Evolutionary conservation across 2,888 invertebrate genomes (phyloP).

Genomic region (Cantharis rufa): DNA sequence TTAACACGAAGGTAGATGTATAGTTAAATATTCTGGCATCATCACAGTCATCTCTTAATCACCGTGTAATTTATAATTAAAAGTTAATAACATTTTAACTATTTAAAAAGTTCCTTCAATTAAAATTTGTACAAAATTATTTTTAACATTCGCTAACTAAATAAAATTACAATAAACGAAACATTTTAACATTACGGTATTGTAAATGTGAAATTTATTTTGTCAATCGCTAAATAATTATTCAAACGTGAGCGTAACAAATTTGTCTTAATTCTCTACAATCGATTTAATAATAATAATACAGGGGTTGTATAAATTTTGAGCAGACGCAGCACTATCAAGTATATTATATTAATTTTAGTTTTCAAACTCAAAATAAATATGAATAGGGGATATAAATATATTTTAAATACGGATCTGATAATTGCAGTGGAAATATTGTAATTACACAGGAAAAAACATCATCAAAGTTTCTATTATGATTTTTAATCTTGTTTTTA

Average conservation of each 20-base stretch:
- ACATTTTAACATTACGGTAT: neutral
- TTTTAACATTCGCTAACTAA: neutral
- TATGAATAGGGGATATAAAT: too few species aligned
- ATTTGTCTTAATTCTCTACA: neutral
- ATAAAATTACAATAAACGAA: neutral
- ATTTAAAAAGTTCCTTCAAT: neutral
- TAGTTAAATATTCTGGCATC: slow-evolving; percentile 20
- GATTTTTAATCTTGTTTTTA: too few species aligned
- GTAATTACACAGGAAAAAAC: too few species aligned
- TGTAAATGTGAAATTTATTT: neutral
- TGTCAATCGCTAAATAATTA: neutral
- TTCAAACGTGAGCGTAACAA: neutral
- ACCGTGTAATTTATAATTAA: neutral
- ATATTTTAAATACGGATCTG: too few species aligned
- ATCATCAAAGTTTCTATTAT: too few species aligned
- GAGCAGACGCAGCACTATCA: neutral
- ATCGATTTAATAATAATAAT: neutral
- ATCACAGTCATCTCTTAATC: slow-evolving; percentile 9
- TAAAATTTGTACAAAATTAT: neutral
- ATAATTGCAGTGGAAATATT: too few species aligned
- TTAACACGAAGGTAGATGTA: slow-evolving; percentile 24
- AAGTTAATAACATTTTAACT: neutral
- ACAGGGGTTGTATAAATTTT: neutral
- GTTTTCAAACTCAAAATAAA: neutral
- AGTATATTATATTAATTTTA: neutral